Percentiles rank a stretch among this genome's conserved stretches.
phyloP scores from a whole-genome alignment of 2,797 vertebrate species.

The Percopsis omiscomaycus region DNA sequence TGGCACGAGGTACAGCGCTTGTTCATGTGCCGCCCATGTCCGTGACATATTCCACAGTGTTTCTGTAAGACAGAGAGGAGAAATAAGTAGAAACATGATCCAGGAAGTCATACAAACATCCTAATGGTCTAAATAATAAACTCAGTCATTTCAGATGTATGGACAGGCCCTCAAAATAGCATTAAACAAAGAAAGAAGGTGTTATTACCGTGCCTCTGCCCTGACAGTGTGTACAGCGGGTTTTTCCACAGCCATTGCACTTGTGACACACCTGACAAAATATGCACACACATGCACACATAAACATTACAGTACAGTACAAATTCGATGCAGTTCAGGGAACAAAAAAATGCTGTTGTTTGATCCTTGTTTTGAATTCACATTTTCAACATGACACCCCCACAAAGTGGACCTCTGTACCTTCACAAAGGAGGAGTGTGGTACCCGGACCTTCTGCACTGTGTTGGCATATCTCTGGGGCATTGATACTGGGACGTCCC shows the following conservation, averaged over 20 bases:
- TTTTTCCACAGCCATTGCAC: conserved; percentile 71
- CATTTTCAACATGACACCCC: too few relatives aligned
- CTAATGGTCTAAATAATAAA: too few relatives aligned
- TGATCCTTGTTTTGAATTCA: too few relatives aligned
- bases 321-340: too few relatives aligned
- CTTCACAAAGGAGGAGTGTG: conserved; percentile 80
- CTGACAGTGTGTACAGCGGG: conserved; percentile 63
- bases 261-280: conserved; percentile 71
- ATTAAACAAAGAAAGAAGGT: background rate
- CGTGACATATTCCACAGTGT: conserved; percentile 20
- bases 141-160: background rate
- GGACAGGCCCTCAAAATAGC: background rate
- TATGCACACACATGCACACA: conserved; percentile 2
- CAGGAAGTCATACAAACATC: too few relatives aligned
- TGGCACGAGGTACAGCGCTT: conserved; percentile 54
- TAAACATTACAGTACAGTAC: background rate
- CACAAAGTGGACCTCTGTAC: conserved; percentile 43
- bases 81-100: too few relatives aligned
- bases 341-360: too few relatives aligned
- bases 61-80: background rate
- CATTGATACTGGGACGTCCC: conserved; percentile 74
- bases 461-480: conserved; percentile 74
- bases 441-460: conserved; percentile 74
- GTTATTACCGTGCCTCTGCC: conserved; percentile 73
- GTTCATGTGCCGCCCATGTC: conserved; percentile 37